Base-by-base conservation (phyloP, 2,113 vertebrate species). In the Ardeotis arabs region DNA sequence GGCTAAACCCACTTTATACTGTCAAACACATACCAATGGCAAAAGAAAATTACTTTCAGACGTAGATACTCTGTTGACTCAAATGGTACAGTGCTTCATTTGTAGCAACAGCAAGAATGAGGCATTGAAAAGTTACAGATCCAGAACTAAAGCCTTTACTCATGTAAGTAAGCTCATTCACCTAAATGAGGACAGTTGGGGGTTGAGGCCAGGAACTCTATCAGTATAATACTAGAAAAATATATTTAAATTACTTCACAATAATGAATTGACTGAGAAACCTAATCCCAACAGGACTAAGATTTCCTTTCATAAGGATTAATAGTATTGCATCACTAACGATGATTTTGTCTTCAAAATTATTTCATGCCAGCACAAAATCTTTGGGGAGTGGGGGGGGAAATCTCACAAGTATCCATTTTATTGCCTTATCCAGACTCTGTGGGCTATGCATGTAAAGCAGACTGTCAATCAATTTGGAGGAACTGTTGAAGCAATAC, bases 291-390 rank as follows among this genome's bases (percentile, higher is more conserved):
- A 66, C 52, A 70, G 86, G 69, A 81, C 37, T 91, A 74, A 49
- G 35, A 89, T 94, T 95, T 97, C 81, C 87, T 97, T 96, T 89
- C 66, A 50, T 93, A 96, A 95, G 75, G 77, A 96, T 74, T 95
- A 96, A 96, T 84, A 94, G 91, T 89, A 67, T 94, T 93, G 58
- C 80, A 92, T 95, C 93, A 96, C 90, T 96, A 97, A 84, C 5
- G 22, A 97, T 91, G 87, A 94, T 92, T 97, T 96, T 92, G 80
- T 95, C 58, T 95, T 97, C 47, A 96, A 94, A 90, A 91, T 96
- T 95, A 52, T 77, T 81, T 89, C 79, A 97, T 96, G 93, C 74
- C 94, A 91, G 95, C 45, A 89, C 86, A 96, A 94, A 84, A 94
- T 84, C 72, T 76, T 83, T 21, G 59, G 11, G 68, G 45, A n/a